These are phyloP conservation scores for Hipparchia sbordonii DNA, from an alignment of 2,888 invertebrate genomes.

Conservation along the genomic window DNA sequence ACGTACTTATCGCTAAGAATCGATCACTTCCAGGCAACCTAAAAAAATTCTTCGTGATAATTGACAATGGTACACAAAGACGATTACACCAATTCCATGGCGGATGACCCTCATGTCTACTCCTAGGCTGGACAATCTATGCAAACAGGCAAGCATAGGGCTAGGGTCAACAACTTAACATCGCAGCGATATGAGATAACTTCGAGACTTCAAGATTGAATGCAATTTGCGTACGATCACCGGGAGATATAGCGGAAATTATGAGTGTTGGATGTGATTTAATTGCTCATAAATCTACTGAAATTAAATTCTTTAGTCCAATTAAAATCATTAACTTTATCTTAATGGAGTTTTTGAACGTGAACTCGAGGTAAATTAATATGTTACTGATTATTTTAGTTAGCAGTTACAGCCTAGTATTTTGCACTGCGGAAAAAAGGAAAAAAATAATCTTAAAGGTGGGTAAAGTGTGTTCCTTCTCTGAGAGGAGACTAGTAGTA, in stretches of 20 bases:
- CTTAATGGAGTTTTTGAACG: background rate
- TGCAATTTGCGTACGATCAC: conserved; percentile 34
- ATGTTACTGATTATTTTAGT: background rate
- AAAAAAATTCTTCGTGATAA: no score
- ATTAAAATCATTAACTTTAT: conserved; percentile 7
- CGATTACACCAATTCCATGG: no score
- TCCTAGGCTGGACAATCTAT: background rate
- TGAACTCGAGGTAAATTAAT: background rate
- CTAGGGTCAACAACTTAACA: conserved; percentile 43
- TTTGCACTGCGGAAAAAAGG: no score
- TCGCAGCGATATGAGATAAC: conserved; percentile 30
- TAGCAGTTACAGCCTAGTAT: no score
- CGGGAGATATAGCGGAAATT: conserved; percentile 31
- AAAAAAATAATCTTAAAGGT: no score
- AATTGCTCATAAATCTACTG: conserved; percentile 21
- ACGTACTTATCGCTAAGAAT: no score
- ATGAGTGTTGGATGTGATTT: conserved; percentile 18
- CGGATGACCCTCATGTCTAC: background rate
- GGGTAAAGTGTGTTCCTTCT: no score
- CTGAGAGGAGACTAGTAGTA: no score
- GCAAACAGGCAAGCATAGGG: conserved; percentile 48
- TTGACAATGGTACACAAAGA: no score
- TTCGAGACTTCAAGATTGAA: conserved; percentile 15
- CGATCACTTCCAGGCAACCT: no score
- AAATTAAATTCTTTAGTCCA: conserved; percentile 18